These are phyloP conservation scores for Troglohyphantes excavatus DNA, from an alignment of 2,888 invertebrate genomes.

Conservation along the genomic window DNA sequence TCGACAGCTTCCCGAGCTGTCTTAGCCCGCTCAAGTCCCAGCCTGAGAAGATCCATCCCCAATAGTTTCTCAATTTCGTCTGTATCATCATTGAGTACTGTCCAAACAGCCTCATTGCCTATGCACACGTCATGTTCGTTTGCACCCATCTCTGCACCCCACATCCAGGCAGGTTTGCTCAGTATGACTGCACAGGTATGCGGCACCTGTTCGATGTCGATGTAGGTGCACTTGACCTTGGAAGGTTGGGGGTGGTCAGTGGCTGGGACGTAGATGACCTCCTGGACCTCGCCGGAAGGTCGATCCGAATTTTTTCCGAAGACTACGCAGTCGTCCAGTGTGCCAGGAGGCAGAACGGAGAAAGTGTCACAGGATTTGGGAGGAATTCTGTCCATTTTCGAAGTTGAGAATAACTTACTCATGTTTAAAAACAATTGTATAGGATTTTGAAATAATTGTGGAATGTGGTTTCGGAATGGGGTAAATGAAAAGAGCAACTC, in stretches of 20 bases:
- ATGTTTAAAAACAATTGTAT: neutral
- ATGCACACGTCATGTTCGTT: slow-evolving; percentile 90
- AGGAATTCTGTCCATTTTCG: neutral
- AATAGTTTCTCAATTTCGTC: slow-evolving; percentile 86
- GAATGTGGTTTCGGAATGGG: neutral
- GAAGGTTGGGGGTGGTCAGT: slow-evolving; percentile 82
- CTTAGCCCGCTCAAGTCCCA: slow-evolving; percentile 88
- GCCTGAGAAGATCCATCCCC: slow-evolving; percentile 90
- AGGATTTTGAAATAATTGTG: neutral
- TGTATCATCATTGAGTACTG: slow-evolving; percentile 86
- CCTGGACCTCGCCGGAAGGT: slow-evolving; percentile 88
- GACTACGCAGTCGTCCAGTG: slow-evolving; percentile 86
- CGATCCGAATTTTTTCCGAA: slow-evolving; percentile 92
- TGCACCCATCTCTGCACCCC: slow-evolving; percentile 94
- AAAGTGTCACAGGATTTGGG: slow-evolving; percentile 87
- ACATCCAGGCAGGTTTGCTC: slow-evolving; percentile 91
- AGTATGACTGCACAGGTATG: slow-evolving; percentile 88
- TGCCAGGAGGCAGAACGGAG: slow-evolving; percentile 88
- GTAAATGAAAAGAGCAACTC: neutral
- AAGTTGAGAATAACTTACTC: neutral
- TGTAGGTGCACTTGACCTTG: slow-evolving; percentile 87
- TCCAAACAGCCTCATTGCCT: slow-evolving; percentile 89
- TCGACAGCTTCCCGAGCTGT: slow-evolving; percentile 87
- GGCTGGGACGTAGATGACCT: slow-evolving; percentile 86
- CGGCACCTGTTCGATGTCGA: slow-evolving; percentile 86